A percentile compares a stretch with the other conserved stretches of the same genome.
Evolutionary conservation across 2,797 vertebrate species (phyloP).

Genomic region (Brotula barbata): DNA sequence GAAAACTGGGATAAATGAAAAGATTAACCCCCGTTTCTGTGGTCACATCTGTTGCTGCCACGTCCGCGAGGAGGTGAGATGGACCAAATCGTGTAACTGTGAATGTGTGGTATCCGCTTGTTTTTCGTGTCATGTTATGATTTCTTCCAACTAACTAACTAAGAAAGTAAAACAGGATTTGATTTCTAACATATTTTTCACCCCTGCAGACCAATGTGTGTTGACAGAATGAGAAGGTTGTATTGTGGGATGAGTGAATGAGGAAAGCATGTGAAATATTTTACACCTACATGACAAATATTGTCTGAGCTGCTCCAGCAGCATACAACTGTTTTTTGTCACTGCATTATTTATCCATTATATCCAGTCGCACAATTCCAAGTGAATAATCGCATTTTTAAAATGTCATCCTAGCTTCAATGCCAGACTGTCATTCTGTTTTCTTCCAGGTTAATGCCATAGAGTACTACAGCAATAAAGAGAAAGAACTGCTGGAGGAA

Average conservation of each 20-base stretch:
- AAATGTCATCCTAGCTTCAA: not conserved
- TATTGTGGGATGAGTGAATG: not conserved
- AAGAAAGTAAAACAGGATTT: no score
- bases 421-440: not conserved
- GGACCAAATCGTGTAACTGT: not conserved
- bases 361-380: not conserved
- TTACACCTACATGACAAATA: not conserved
- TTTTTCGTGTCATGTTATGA: not conserved
- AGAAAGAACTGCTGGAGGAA: slow-evolving; percentile 75
- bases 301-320: not conserved
- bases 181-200: not conserved
- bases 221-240: not conserved
- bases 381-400: not conserved
- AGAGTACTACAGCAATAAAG: slow-evolving; percentile 82
- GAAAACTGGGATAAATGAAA: slow-evolving; percentile 71
- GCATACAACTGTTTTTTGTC: not conserved
- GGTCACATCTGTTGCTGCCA: slow-evolving; percentile 87
- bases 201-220: not conserved
- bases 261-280: not conserved
- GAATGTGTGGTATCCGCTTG: not conserved
- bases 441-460: slow-evolving; percentile 88
- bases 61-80: slow-evolving; percentile 52
- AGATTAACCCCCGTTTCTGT: slow-evolving; percentile 83
- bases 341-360: not conserved
- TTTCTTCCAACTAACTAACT: no score